A percentile compares a stretch with the other conserved stretches of the same genome.
phyloP scores from a whole-genome alignment of 2,113 vertebrate genomes.

The Antechinus stuartii region DNA sequence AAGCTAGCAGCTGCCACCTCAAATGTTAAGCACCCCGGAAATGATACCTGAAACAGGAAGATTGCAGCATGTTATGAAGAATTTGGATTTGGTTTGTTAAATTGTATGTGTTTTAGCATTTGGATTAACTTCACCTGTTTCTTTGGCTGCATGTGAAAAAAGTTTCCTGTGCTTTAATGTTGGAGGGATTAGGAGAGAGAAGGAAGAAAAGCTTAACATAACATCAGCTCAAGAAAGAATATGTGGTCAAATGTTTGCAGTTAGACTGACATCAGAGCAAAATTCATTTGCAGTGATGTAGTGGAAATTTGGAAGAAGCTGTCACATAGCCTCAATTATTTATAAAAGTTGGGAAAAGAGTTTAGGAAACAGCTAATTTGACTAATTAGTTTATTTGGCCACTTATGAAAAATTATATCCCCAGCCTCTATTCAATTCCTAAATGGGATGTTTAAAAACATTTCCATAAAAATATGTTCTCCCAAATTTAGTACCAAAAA shows the following conservation, averaged over 20 bases:
- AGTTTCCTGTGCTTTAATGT: slow-evolving; percentile 53
- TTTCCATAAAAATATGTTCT: not conserved
- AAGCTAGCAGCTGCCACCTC: slow-evolving; percentile 60
- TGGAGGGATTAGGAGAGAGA: not conserved
- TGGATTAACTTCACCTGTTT: slow-evolving; percentile 67
- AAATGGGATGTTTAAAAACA: slow-evolving; percentile 6
- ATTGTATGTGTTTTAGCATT: slow-evolving; percentile 19
- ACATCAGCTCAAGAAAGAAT: slow-evolving; percentile 66
- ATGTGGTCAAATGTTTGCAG: slow-evolving; percentile 65
- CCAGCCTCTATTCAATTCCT: slow-evolving; percentile 21
- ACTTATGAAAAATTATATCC: slow-evolving; percentile 22
- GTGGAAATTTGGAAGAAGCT: slow-evolving; percentile 60
- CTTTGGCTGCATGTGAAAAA: slow-evolving; percentile 47
- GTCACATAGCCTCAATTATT: slow-evolving; percentile 42
- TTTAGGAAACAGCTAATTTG: slow-evolving; percentile 53
- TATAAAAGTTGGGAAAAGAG: slow-evolving; percentile 34
- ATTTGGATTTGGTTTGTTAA: slow-evolving; percentile 46
- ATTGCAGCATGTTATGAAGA: slow-evolving; percentile 28
- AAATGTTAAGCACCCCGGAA: slow-evolving; percentile 57
- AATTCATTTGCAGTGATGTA: slow-evolving; percentile 44
- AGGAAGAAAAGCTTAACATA: slow-evolving; percentile 49
- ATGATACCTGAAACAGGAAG: slow-evolving; percentile 50
- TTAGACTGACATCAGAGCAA: slow-evolving; percentile 53
- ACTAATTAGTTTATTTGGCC: slow-evolving; percentile 55
- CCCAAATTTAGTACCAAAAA: slow-evolving; percentile 25